phyloP scores from a whole-genome alignment of 1,140 invertebrate species.

The Drosophila mojavensis region DNA sequence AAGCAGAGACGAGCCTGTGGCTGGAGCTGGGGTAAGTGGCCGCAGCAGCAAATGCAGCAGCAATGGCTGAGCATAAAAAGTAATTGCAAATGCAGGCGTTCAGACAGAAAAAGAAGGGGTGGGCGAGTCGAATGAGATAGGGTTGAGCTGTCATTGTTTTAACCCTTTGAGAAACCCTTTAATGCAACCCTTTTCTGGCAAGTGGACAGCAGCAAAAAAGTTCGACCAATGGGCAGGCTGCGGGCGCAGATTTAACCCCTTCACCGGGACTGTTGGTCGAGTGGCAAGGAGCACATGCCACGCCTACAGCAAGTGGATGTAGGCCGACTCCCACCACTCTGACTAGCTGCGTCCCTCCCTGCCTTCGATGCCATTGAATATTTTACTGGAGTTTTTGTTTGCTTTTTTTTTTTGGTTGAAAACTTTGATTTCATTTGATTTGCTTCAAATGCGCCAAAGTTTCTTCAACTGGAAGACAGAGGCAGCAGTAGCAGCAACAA shows the following conservation, averaged over 20 bases:
- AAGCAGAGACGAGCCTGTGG: background rate
- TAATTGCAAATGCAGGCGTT: conserved; percentile 38
- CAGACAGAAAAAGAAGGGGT: background rate
- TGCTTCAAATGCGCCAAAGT: conserved; percentile 72
- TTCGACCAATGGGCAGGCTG: conserved; percentile 50
- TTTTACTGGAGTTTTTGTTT: conserved; percentile 28
- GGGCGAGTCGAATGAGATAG: background rate
- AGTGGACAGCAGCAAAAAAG: conserved; percentile 46
- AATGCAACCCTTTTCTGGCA: conserved; percentile 45
- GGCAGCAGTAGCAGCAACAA: conserved; percentile 42
- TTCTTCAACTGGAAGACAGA: conserved; percentile 74
- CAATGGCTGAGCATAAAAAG: conserved; percentile 12
- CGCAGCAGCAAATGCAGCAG: background rate
- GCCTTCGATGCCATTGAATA: background rate
- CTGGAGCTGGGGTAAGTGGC: conserved; percentile 17
- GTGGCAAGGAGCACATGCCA: conserved; percentile 11
- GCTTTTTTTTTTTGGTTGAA: conserved; percentile 28
- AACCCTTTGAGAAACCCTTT: conserved; percentile 53
- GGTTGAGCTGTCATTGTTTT: conserved; percentile 54
- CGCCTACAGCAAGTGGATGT: conserved; percentile 7
- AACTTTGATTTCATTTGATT: conserved; percentile 81
- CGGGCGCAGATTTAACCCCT: conserved; percentile 54
- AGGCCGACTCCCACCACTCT: background rate
- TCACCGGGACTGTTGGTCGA: background rate
- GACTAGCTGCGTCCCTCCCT: background rate